These are phyloP conservation scores for Melanotaenia nigrans DNA, from an alignment of 2,797 vertebrate species.

Conservation along the genomic window DNA sequence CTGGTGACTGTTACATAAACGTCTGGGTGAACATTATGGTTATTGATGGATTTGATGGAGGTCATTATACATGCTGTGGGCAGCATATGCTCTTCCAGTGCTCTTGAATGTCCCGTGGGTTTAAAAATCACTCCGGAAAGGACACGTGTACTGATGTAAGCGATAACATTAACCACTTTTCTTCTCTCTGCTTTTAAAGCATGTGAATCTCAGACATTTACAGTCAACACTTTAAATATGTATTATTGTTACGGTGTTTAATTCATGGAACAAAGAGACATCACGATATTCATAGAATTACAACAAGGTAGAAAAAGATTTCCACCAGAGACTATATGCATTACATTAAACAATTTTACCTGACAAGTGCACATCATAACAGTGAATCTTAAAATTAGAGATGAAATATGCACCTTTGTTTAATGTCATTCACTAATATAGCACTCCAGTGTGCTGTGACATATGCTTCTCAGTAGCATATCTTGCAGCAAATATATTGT, in stretches of 20 bases:
- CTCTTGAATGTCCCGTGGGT: conserved; percentile 66
- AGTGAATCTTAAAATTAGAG: not conserved
- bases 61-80: conserved; percentile 82
- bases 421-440: not conserved
- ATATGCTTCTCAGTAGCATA: not conserved
- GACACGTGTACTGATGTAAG: conserved; percentile 51
- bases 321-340: not conserved
- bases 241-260: conserved; percentile 26
- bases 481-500: not conserved
- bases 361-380: not conserved
- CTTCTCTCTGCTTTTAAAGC: conserved; percentile 22
- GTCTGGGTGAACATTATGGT: conserved; percentile 80
- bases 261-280: conserved; percentile 19
- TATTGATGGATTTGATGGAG: conserved; percentile 82
- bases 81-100: conserved; percentile 75
- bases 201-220: conserved; percentile 17
- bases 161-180: conserved; percentile 47
- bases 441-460: not conserved
- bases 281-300: conserved; percentile 11
- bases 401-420: not conserved
- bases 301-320: not conserved
- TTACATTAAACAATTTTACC: not conserved
- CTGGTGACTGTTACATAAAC: conserved; percentile 77
- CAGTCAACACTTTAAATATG: conserved; percentile 20
- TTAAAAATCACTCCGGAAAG: conserved; percentile 64